A percentile compares a stretch with the other conserved stretches of the same genome.
Evolutionary conservation across 2,888 invertebrate species (phyloP).

Genomic region (Andrena praecox): DNA sequence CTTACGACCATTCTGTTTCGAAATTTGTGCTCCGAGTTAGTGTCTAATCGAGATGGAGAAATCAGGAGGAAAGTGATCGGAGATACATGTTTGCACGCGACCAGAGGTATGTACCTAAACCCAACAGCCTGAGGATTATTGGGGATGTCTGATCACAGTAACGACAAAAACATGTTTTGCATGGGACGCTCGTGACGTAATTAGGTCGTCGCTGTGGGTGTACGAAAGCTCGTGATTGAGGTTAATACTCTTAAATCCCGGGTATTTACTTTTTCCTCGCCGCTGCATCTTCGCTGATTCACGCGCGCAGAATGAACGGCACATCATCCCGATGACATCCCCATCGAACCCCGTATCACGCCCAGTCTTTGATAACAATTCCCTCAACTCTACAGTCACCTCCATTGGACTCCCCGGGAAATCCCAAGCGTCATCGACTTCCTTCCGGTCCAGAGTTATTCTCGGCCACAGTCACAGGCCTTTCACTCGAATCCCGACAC

Average conservation of each 20-base stretch:
- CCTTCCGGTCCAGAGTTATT: neutral
- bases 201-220: constrained; percentile 57
- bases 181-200: constrained; percentile 30
- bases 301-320: neutral
- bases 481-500: neutral
- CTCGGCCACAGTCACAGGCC: neutral
- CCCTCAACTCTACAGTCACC: neutral
- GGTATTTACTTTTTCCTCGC: constrained; percentile 32
- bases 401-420: neutral
- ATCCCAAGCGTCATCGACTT: neutral
- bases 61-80: too few species aligned
- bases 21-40: too few species aligned
- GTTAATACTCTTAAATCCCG: constrained; percentile 54
- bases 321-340: neutral
- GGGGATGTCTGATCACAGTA: neutral
- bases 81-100: too few species aligned
- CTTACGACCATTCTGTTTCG: too few species aligned
- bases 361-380: too few species aligned
- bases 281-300: constrained; percentile 37
- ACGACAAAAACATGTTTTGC: constrained; percentile 10
- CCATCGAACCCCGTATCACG: neutral
- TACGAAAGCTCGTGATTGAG: constrained; percentile 56
- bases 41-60: too few species aligned
- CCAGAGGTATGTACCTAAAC: neutral
- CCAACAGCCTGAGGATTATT: constrained; percentile 15